A percentile compares a stretch with the other conserved stretches of the same genome.
These are phyloP conservation scores for Scrobipalpa atriplicella DNA, from an alignment of 2,888 invertebrate species.

Conservation along the genomic window DNA sequence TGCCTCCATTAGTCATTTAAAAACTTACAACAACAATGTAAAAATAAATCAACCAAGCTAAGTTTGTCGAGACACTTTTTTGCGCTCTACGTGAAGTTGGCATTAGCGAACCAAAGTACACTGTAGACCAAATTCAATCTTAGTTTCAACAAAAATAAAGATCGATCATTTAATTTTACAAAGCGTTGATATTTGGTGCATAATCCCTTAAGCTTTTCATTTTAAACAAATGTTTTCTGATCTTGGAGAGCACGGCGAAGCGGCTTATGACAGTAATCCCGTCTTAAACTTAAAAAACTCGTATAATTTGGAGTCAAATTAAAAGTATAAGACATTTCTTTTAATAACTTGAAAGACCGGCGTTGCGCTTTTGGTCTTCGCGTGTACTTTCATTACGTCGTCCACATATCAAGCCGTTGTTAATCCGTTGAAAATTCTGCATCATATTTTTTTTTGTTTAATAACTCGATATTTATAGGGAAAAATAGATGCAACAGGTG, in stretches of 20 bases:
- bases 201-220: conserved; percentile 62
- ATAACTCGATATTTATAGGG: not conserved
- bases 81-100: conserved; percentile 27
- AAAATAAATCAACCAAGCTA: conserved; percentile 28
- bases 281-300: conserved; percentile 71
- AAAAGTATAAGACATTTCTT: conserved; percentile 62
- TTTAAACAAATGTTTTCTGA: conserved; percentile 74
- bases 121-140: conserved; percentile 37
- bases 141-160: conserved; percentile 31
- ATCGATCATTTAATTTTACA: conserved; percentile 45
- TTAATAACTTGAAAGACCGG: conserved; percentile 61
- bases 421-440: not conserved
- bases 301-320: conserved; percentile 74
- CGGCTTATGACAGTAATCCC: conserved; percentile 74
- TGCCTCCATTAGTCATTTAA: conserved; percentile 29
- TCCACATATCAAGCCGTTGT: not conserved
- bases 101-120: conserved; percentile 35
- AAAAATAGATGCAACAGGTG: not conserved
- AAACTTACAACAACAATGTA: conserved; percentile 26
- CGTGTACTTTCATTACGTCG: not conserved
- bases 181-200: conserved; percentile 46
- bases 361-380: conserved; percentile 35
- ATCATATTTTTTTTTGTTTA: not conserved
- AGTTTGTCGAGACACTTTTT: conserved; percentile 23
- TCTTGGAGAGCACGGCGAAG: conserved; percentile 59